Percentiles rank a stretch among this genome's conserved stretches.
Conservation (phyloP, 2,113 vertebrate species). For the Stegostoma tigrinum region DNA sequence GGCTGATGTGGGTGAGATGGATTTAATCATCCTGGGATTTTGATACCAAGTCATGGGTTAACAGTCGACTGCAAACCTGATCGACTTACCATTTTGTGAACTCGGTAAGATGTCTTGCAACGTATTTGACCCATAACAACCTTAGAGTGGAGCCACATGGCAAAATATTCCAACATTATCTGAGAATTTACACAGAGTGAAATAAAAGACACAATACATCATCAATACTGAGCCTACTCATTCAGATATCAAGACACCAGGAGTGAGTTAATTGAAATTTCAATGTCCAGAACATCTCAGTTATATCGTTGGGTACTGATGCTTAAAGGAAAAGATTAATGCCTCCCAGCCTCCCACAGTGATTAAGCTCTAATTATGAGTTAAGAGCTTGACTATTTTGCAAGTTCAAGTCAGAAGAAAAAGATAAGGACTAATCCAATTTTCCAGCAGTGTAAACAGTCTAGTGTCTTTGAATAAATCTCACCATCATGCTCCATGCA, state of each 20-base stretch:
- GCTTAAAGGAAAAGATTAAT: constrained; percentile 13
- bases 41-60: not conserved
- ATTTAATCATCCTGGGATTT: not conserved
- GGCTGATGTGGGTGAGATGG: not conserved
- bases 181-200: not conserved
- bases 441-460: not conserved
- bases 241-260: not conserved
- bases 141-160: not conserved
- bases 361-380: constrained; percentile 34
- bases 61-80: not conserved
- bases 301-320: not conserved
- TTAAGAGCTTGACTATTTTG: constrained; percentile 21
- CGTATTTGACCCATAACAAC: not conserved
- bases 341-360: not conserved
- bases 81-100: not conserved
- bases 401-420: not conserved
- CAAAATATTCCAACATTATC: not conserved
- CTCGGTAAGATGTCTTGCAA: not conserved
- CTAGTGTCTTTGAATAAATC: not conserved
- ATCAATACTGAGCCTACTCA: not conserved
- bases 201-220: not conserved
- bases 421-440: not conserved
- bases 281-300: not conserved
- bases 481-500: not conserved
- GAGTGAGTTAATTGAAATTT: not conserved